These are phyloP conservation scores for Apamea anceps DNA, from an alignment of 2,888 invertebrate genomes.

Conservation along the genomic window DNA sequence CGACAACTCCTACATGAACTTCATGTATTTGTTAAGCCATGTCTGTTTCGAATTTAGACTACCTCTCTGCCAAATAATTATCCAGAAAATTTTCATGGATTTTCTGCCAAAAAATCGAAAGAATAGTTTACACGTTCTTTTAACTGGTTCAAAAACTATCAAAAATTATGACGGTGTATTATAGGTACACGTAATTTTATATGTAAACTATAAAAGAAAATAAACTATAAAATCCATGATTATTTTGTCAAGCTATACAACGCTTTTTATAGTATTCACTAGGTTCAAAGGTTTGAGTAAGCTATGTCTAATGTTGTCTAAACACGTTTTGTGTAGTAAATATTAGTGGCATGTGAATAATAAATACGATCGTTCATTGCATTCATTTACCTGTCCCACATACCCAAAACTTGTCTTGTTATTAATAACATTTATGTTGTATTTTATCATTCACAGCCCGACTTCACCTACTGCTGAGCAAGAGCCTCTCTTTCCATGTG, in stretches of 20 bases:
- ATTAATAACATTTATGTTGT: conserved; percentile 27
- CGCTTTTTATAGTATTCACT: conserved; percentile 39
- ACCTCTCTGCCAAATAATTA: neutral
- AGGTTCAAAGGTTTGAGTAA: conserved; percentile 16
- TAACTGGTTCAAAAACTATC: neutral
- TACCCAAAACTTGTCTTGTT: conserved; percentile 16
- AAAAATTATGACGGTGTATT: neutral
- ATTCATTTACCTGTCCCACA: conserved; percentile 9
- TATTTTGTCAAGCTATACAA: conserved; percentile 1
- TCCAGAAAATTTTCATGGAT: neutral
- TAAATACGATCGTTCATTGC: conserved; percentile 51
- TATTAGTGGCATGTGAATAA: conserved; percentile 42
- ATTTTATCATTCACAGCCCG: neutral
- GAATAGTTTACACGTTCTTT: neutral
- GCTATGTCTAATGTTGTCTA: conserved; percentile 64
- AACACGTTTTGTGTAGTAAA: conserved; percentile 68
- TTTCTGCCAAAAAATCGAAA: neutral
- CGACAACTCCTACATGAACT: neutral
- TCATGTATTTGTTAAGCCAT: neutral
- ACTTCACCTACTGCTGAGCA: neutral
- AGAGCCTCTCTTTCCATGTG: neutral
- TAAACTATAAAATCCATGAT: neutral
- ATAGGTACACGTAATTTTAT: neutral
- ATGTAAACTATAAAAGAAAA: neutral
- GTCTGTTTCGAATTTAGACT: neutral